Conservation (phyloP, 2,797 vertebrate genomes). For the Gallirallus australis region DNA sequence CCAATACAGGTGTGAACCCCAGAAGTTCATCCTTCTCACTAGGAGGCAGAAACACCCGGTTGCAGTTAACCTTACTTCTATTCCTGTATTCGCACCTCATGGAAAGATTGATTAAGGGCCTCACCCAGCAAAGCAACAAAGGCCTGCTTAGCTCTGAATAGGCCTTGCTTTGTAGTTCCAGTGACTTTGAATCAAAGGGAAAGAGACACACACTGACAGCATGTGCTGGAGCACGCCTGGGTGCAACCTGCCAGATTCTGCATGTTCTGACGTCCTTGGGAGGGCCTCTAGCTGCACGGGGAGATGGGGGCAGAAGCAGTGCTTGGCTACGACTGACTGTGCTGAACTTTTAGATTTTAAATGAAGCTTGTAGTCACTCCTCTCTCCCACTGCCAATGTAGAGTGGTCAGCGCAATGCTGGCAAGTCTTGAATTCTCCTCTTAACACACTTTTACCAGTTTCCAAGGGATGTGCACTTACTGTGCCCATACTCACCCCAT, state of each 20-base stretch:
- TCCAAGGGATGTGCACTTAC: background rate
- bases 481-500: background rate
- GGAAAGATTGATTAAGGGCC: background rate
- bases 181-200: background rate
- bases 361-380: background rate
- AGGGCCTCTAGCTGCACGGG: rapidly evolving
- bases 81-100: background rate
- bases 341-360: background rate
- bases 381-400: background rate
- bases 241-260: background rate
- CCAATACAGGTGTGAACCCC: background rate
- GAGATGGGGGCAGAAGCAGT: background rate
- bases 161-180: background rate
- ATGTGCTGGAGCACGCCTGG: background rate
- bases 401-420: background rate
- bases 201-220: background rate
- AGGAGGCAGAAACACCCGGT: background rate
- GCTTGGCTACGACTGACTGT: rapidly evolving
- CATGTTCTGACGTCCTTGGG: background rate
- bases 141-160: background rate
- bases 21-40: background rate
- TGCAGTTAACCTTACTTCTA: background rate
- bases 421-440: background rate
- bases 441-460: background rate
- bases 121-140: background rate